A percentile compares a stretch with the other conserved stretches of the same genome.
phyloP scores from a whole-genome alignment of 2,113 vertebrate genomes.

The Odocoileus hemionus region DNA sequence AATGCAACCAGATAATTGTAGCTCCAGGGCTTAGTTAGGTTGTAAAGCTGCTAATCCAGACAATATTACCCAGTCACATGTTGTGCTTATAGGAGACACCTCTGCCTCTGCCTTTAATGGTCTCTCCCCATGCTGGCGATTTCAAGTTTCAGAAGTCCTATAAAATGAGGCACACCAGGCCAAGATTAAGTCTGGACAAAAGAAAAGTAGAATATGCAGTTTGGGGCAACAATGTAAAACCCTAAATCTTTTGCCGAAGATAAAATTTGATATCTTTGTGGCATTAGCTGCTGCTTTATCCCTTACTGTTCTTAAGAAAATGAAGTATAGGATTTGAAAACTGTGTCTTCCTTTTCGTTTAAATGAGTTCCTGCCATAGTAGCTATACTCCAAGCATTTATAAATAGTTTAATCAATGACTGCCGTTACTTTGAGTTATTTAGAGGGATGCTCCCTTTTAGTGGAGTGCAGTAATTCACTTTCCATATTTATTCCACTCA shows the following conservation, averaged over 20 bases:
- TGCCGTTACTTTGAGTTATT: neutral
- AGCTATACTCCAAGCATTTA: constrained; percentile 31
- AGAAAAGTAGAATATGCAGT: neutral
- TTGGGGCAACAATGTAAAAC: neutral
- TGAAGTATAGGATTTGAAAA: neutral
- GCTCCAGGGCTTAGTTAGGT: constrained; percentile 78
- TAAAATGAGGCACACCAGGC: constrained; percentile 56
- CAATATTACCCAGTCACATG: constrained; percentile 76
- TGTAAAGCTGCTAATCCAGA: constrained; percentile 83
- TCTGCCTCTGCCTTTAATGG: constrained; percentile 78
- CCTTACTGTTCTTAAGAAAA: neutral
- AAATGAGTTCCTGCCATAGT: neutral
- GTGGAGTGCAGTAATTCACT: neutral
- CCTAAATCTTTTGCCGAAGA: neutral
- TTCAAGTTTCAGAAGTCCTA: constrained; percentile 54
- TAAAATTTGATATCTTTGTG: neutral
- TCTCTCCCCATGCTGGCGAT: constrained; percentile 58
- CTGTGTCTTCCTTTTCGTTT: neutral
- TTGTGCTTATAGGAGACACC: constrained; percentile 74
- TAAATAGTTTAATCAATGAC: constrained; percentile 7
- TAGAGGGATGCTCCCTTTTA: neutral
- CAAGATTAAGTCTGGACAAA: constrained; percentile 39
- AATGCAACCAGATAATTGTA: constrained; percentile 83
- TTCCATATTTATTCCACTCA: neutral
- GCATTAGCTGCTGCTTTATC: neutral